A percentile compares a stretch with the other conserved stretches of the same genome.
These are phyloP conservation scores for Volucella zonaria DNA, from an alignment of 2,888 invertebrate genomes.

Conservation along the genomic window DNA sequence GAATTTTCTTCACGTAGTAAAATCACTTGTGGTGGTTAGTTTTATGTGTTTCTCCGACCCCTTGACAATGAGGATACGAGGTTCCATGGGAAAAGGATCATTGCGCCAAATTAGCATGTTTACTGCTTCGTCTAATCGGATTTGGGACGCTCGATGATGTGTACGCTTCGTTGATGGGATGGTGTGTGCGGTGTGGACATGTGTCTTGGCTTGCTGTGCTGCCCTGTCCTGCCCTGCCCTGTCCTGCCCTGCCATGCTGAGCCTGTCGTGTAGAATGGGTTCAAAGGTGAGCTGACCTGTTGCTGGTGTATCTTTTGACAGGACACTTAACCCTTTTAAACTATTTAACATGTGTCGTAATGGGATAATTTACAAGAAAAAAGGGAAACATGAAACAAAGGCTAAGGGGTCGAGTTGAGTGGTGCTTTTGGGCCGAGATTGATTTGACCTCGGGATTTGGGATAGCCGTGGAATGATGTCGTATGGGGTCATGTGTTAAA, in stretches of 20 bases:
- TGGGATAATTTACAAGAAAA: constrained; percentile 71
- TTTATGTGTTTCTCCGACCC: constrained; percentile 52
- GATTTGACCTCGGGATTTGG: constrained; percentile 69
- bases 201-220: constrained; percentile 43
- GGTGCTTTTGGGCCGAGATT: constrained; percentile 50
- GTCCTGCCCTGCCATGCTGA: background rate
- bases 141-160: constrained; percentile 68
- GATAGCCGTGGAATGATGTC: constrained; percentile 40
- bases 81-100: constrained; percentile 63
- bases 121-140: constrained; percentile 71
- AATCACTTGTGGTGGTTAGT: constrained; percentile 73
- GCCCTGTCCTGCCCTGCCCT: constrained; percentile 4
- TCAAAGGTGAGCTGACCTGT: constrained; percentile 69
- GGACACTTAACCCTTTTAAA: constrained; percentile 74
- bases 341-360: constrained; percentile 70
- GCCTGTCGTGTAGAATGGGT: constrained; percentile 31
- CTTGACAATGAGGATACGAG: background rate
- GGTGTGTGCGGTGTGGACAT: constrained; percentile 49
- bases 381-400: constrained; percentile 25
- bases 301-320: constrained; percentile 69
- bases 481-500: constrained; percentile 64
- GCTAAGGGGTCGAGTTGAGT: constrained; percentile 53
- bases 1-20: constrained; percentile 66
- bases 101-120: constrained; percentile 73
- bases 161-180: constrained; percentile 17